Conservation (phyloP, 2,888 invertebrate genomes). For the Mesochorus sp. region DNA sequence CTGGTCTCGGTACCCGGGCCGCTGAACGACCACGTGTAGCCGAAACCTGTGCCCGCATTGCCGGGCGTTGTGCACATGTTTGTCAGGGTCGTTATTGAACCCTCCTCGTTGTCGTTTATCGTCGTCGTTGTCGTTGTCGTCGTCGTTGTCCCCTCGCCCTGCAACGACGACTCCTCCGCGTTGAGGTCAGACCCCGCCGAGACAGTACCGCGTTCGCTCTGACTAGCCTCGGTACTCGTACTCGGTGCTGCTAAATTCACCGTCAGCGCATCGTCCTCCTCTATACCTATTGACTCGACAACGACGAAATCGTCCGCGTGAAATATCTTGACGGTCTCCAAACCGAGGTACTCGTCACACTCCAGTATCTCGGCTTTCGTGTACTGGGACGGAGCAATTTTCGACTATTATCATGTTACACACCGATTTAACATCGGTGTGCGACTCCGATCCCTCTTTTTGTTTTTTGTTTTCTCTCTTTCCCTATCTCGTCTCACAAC, state of each 20-base stretch:
- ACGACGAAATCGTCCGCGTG: conserved; percentile 81
- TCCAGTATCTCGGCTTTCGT: conserved; percentile 78
- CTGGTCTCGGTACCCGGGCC: conserved; percentile 79
- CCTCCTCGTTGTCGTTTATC: conserved; percentile 53
- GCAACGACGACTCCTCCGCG: conserved; percentile 54
- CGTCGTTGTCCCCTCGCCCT: conserved; percentile 41
- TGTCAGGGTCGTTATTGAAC: conserved; percentile 73
- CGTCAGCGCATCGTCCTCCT: conserved; percentile 79
- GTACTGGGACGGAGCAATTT: conserved; percentile 57
- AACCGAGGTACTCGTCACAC: conserved; percentile 79
- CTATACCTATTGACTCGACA: conserved; percentile 76
- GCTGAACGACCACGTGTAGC: conserved; percentile 80
- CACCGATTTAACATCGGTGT: conserved; percentile 63
- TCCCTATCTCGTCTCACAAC: background rate
- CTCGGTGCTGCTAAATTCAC: conserved; percentile 63
- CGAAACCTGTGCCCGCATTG: conserved; percentile 80
- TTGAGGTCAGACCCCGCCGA: conserved; percentile 48
- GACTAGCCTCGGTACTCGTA: conserved; percentile 62
- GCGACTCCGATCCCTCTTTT: conserved; percentile 49
- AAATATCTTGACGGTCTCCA: conserved; percentile 81
- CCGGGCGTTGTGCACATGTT: conserved; percentile 81
- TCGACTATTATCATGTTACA: conserved; percentile 73
- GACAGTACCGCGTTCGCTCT: conserved; percentile 57
- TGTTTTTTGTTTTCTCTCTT: background rate
- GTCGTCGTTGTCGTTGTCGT: conserved; percentile 3